Evolutionary conservation across 2,888 invertebrate species (phyloP).

Genomic region (Rhingia rostrata): DNA sequence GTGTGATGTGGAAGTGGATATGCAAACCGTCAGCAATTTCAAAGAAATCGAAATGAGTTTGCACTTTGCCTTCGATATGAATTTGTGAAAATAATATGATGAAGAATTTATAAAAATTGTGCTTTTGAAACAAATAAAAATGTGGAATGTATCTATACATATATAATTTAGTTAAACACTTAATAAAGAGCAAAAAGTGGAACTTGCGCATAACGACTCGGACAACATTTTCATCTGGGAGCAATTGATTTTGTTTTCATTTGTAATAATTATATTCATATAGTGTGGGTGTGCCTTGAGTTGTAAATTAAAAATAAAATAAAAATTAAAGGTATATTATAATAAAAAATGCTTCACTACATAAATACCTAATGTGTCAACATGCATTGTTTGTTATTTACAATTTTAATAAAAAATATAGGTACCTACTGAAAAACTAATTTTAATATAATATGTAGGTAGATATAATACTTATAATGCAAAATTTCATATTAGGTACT

Average conservation of each 20-base stretch:
- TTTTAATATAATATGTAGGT: too few relatives aligned
- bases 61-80: slow-evolving; percentile 4
- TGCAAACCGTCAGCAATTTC: slow-evolving; percentile 14
- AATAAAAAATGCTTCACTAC: too few relatives aligned
- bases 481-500: too few relatives aligned
- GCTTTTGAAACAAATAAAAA: slow-evolving; percentile 34
- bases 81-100: slow-evolving; percentile 26
- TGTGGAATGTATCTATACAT: slow-evolving; percentile 15
- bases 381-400: too few relatives aligned
- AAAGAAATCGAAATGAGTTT: slow-evolving; percentile 22
- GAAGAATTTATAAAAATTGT: slow-evolving; percentile 16
- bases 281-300: slow-evolving; percentile 10
- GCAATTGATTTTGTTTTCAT: slow-evolving; percentile 27
- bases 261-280: background rate
- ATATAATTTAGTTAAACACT: slow-evolving; percentile 2
- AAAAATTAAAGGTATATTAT: background rate
- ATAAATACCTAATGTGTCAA: too few relatives aligned
- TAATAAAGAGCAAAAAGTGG: slow-evolving; percentile 35
- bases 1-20: slow-evolving; percentile 19
- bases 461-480: too few relatives aligned
- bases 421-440: too few relatives aligned
- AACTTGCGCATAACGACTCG: slow-evolving; percentile 62
- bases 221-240: slow-evolving; percentile 49
- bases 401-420: too few relatives aligned
- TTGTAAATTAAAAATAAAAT: background rate